Evolutionary conservation across 2,888 invertebrate genomes (phyloP), one percentile per base, ranked within the genome.

Genomic region (Linnaemya vulpina): DNA sequence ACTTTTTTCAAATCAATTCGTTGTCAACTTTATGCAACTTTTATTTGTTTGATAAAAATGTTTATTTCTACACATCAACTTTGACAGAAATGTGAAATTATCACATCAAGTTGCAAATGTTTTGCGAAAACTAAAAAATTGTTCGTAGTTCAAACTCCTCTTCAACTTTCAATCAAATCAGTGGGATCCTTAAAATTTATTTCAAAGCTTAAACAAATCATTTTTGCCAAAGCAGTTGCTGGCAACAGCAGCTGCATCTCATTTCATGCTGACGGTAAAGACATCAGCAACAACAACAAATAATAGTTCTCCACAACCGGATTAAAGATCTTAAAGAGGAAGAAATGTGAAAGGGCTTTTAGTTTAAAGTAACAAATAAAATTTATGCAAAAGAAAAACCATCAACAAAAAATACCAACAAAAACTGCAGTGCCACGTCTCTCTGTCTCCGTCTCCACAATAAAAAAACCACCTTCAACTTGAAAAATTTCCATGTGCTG

Each of bases 341-440:
- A 58, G 9, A 43, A 82, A 82, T 76, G 71, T 71, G 71, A 43
- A 82, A 76, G 65, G 63, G 82, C 76, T 82, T 82, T 76, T 76
- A 71, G 76, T 58, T n/a, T 1, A 11, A 46, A 62, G 35, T 22
- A 63, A 11, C 1, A 35, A 38, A 55, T 15, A 46, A 25, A 25
- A n/a, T 8, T 1, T 22, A 25, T 8, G 7, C 15, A 10, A 40
- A 43, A 46, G 8, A 73, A 73, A 20, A 22, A 17, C 8, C 30
- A 17, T 13, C 17, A 46, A 9, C 30, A 22, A 55, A 25, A 11
- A 55, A 55, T 5, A 22, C 8, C 4, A 38, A 38, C 10, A 38
- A 35, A 8, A 35, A 5, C 8, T 35, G 3, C 35, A 35, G 35
- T 38, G 8, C 38, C 8, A 7, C 38, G 8, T 38, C 10, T n/a